Conservation (phyloP, 1,140 invertebrate species). For the Drosophila ironensis region DNA sequence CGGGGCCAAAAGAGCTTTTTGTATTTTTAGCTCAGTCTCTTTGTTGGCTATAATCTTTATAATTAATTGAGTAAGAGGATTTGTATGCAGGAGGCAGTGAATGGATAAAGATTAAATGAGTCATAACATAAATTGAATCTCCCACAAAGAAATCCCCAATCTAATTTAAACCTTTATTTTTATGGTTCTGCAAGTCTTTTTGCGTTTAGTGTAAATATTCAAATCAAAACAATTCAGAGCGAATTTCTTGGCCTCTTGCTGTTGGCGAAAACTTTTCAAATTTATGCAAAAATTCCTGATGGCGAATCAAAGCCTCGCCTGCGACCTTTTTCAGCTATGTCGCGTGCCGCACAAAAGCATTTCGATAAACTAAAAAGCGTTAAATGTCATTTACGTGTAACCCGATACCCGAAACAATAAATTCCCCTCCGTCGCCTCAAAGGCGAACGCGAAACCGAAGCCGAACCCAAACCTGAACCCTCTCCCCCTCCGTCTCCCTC, state of each 20-base stretch:
- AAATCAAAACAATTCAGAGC: slow-evolving; percentile 28
- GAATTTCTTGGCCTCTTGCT: slow-evolving; percentile 21
- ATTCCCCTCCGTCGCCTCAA: neutral
- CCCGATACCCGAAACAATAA: slow-evolving; percentile 47
- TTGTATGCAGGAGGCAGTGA: neutral
- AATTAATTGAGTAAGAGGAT: slow-evolving; percentile 25
- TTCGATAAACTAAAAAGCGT: slow-evolving; percentile 77
- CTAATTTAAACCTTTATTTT: slow-evolving; percentile 3
- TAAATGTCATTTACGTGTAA: slow-evolving; percentile 77
- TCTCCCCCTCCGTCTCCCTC: neutral
- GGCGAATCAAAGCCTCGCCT: slow-evolving; percentile 18
- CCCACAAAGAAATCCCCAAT: neutral
- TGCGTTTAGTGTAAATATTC: slow-evolving; percentile 3
- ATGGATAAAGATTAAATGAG: neutral
- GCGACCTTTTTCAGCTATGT: slow-evolving; percentile 56
- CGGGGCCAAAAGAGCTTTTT: neutral
- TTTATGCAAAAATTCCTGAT: slow-evolving; percentile 65
- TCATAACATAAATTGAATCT: neutral
- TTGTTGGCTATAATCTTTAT: slow-evolving; percentile 3
- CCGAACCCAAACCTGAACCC: slow-evolving; percentile 1
- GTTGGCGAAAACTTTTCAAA: slow-evolving; percentile 37
- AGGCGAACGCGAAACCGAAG: neutral
- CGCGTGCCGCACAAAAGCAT: slow-evolving; percentile 62
- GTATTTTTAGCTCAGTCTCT: neutral
- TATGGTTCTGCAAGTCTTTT: too few species aligned